Percentiles rank a stretch among this genome's conserved stretches.
These are phyloP conservation scores for Strigamia transsilvanica DNA, from an alignment of 2,888 invertebrate genomes.

Conservation along the genomic window DNA sequence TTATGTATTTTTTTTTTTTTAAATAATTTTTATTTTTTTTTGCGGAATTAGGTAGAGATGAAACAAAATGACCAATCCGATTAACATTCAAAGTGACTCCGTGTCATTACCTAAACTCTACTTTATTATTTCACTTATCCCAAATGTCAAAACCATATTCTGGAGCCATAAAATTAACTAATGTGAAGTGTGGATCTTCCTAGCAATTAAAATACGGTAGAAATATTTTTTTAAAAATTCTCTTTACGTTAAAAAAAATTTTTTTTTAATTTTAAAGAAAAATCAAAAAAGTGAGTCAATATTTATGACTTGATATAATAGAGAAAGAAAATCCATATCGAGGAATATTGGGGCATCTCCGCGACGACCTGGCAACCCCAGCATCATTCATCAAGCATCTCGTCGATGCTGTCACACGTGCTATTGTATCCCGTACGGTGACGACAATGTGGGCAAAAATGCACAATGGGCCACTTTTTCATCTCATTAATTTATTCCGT, in stretches of 20 bases:
- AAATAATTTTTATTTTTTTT: too few species aligned
- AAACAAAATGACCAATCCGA: constrained; percentile 7
- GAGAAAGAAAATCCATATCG: neutral
- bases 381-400: neutral
- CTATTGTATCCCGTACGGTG: neutral
- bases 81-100: neutral
- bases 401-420: neutral
- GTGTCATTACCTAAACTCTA: neutral
- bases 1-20: neutral
- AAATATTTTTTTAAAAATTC: too few species aligned
- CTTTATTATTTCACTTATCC: neutral
- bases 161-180: too few species aligned
- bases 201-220: too few species aligned
- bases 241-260: too few species aligned
- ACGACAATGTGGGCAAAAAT: neutral
- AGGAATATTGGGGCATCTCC: neutral
- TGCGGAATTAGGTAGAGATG: neutral
- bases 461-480: too few species aligned
- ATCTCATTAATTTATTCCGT: too few species aligned
- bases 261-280: too few species aligned
- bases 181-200: too few species aligned
- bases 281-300: too few species aligned
- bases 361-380: neutral
- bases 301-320: neutral
- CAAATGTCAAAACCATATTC: too few species aligned